Evolutionary conservation across 2,888 invertebrate species (phyloP), one percentile per base, ranked within the genome.

Genomic region (Drosophila meridiana): DNA sequence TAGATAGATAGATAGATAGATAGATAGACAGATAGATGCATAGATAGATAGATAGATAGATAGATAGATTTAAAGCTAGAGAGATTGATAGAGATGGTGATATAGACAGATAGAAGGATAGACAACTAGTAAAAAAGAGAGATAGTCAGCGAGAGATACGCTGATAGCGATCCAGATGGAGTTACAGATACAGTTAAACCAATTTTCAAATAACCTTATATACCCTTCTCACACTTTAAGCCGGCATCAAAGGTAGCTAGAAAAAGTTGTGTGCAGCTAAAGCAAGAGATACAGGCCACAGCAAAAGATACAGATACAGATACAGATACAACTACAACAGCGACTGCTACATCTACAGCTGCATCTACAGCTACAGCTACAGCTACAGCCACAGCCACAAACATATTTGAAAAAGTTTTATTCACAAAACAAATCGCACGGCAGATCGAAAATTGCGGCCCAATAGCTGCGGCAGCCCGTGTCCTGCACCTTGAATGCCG

Each of bases 391-490:
- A 43, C 43, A 57, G 40, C 43, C 56, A 74, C 65, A 65, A 80
- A 88, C 83, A 84, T 72, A 84, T 86, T 84, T 81, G 82, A 73
- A 87, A 73, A 88, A 89, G 82, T 87, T 89, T 81, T 87, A 79
- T 89, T 73, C 87, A 63, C 73, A 87, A 89, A 87, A 87, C 85
- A 85, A 89, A 89, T 85, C 89, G 84, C 82, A 87, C 79, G 79
- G 73, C 79, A 84, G 55, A 56, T 87, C 85, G 89, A 87, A 89
- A 89, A 85, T 85, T 85, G 89, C 76, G 63, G 64, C 76, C 76
- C 80, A 56, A 56, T 56, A 56, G 56, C 42, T 52, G 47, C 68
- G 66, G 64, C 69, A 76, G 66, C 61, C 83, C 82, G 84, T 75
- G 69, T 81, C 78, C 76, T 78, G 76, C 63, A 64, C 43, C 71